Percentiles rank a stretch among this genome's conserved stretches.
Evolutionary conservation across 2,888 invertebrate species (phyloP).

Genomic region (Adelognathus sp.): DNA sequence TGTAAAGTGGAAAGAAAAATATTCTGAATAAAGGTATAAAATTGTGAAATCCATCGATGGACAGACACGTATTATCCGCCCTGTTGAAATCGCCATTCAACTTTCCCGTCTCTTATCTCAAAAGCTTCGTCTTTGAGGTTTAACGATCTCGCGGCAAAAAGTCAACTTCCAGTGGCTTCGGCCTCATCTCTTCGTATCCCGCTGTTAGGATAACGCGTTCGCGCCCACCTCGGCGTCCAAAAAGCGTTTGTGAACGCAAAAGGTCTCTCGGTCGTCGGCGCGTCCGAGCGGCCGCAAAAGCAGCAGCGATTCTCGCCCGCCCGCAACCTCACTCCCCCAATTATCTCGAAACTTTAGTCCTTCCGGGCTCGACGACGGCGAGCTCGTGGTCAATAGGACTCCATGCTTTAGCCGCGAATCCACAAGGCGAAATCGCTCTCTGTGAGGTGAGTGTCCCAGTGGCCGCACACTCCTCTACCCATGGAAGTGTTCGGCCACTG

Average conservation of each 20-base stretch:
- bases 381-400: slow-evolving; percentile 65
- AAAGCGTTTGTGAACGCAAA: slow-evolving; percentile 57
- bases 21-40: too few species aligned
- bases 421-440: not conserved
- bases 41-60: not conserved
- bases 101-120: slow-evolving; percentile 37
- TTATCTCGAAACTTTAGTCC: slow-evolving; percentile 75
- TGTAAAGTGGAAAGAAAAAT: too few species aligned
- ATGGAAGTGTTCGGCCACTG: too few species aligned
- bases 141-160: slow-evolving; percentile 57
- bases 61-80: not conserved
- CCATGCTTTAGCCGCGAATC: not conserved
- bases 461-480: too few species aligned
- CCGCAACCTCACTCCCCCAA: slow-evolving; percentile 67
- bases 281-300: slow-evolving; percentile 59
- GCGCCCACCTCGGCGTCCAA: not conserved
- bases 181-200: slow-evolving; percentile 12
- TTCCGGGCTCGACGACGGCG: slow-evolving; percentile 62
- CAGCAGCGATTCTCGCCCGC: slow-evolving; percentile 64
- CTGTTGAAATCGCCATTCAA: not conserved
- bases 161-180: slow-evolving; percentile 50
- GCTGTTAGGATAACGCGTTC: slow-evolving; percentile 38
- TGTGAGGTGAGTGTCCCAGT: too few species aligned
- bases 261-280: slow-evolving; percentile 62
- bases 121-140: slow-evolving; percentile 45